Base-by-base conservation (phyloP, 1,140 invertebrate species). In the Acromyrmex charruanus region DNA sequence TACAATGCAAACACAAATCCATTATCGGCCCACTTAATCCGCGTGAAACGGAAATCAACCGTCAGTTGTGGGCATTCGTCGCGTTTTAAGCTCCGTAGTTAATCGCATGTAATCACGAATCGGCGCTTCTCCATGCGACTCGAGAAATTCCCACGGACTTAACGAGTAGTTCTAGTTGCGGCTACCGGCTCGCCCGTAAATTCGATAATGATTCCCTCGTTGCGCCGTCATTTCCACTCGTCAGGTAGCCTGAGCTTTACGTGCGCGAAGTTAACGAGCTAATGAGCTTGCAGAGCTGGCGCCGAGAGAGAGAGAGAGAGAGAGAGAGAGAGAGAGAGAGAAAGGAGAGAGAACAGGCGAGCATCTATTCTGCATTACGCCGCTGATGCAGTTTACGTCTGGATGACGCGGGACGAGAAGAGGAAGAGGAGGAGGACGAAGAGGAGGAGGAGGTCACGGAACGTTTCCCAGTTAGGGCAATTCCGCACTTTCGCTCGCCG, bases 401-500 rank as follows among this genome's bases (percentile, higher is more conserved):
- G 51, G 65, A 66, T 44, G 66, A 68, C 55, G 58, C 58, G 16
- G 51, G 51, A 35, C 4, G 51, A 35, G 51, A 63, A 25, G 18
- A 10, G n/a, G 18, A 39, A 12, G 25, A 25, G 25, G 25, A 25
- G 28, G 28, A 28, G 28, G 28, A 28, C 1, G 28, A 28, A 0
- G 28, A 28, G 28, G 7, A 28, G 14, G 25, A 55, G 55, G 35
- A 68, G 85, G 71, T 82, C 72, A 16, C 79, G 31, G 49, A 86
- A 86, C 90, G 88, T 94, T 94, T 94, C 92, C 92, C 91, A 90
- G 91, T 93, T 93, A 90, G 89, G 87, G 75, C 91, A 93, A 94
- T 94, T 94, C 91, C 93, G 93, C 91, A 92, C 93, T 94, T 94
- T 92, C 91, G 93, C 91, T 69, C 92, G 90, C 88, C 90, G 91